Conservation (phyloP, 2,113 vertebrate species). For the Colaptes auratus region DNA sequence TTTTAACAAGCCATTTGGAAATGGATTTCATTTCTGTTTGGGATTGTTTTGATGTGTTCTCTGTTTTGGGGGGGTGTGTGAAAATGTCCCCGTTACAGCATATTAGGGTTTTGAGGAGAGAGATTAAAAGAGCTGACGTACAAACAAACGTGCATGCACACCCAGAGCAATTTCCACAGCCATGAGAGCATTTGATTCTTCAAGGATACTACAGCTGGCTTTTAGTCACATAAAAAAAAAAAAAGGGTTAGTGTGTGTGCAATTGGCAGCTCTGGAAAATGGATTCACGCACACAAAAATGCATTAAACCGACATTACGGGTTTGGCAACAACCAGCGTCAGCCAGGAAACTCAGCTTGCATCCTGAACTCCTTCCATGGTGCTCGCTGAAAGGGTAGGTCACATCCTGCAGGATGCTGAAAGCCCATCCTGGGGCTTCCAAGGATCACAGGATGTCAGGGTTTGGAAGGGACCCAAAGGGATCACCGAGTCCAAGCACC, state of each 20-base stretch:
- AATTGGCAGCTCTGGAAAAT: conserved; percentile 64
- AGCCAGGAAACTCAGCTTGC: neutral
- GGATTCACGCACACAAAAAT: conserved; percentile 71
- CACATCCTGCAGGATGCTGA: neutral
- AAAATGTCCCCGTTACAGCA: conserved; percentile 70
- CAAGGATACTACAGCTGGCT: conserved; percentile 69
- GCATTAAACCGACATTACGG: conserved; percentile 69
- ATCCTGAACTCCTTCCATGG: conserved; percentile 7
- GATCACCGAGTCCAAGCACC: too few species aligned
- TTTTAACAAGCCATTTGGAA: conserved; percentile 78
- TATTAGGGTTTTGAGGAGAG: conserved; percentile 69
- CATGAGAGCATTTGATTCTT: conserved; percentile 60
- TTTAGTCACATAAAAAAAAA: conserved; percentile 55
- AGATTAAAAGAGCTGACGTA: conserved; percentile 73
- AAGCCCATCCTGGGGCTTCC: neutral
- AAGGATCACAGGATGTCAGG: neutral
- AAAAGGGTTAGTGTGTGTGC: conserved; percentile 17
- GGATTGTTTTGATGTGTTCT: conserved; percentile 78
- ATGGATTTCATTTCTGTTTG: conserved; percentile 79
- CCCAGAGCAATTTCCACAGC: conserved; percentile 63
- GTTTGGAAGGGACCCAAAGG: too few species aligned
- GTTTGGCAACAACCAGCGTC: conserved; percentile 54
- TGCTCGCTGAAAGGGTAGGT: neutral
- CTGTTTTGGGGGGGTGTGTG: conserved; percentile 27
- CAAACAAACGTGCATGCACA: conserved; percentile 50